phyloP scores from a whole-genome alignment of 2,797 vertebrate species.

The Scleropages formosus region DNA sequence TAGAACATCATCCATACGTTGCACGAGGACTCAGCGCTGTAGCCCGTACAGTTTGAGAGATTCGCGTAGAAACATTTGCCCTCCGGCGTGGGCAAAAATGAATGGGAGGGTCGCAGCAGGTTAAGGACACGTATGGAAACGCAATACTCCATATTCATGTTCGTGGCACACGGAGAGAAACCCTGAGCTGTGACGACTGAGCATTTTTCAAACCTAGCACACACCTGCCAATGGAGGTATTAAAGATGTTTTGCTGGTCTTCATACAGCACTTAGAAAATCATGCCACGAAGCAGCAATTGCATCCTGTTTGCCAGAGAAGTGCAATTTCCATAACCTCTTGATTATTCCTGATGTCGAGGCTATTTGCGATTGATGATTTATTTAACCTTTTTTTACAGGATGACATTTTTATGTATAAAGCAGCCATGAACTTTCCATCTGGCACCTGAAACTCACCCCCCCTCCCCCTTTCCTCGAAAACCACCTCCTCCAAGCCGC shows the following conservation, averaged over 20 bases:
- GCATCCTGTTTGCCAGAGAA: constrained; percentile 58
- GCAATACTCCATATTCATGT: too few species aligned
- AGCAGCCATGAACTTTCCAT: constrained; percentile 60
- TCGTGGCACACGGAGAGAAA: background rate
- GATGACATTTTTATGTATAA: constrained; percentile 69
- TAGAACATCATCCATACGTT: too few species aligned
- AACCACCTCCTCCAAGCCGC: constrained; percentile 35
- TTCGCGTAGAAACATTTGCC: too few species aligned
- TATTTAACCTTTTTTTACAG: constrained; percentile 63
- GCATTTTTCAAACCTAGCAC: too few species aligned
- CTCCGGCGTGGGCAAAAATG: too few species aligned
- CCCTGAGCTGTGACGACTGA: too few species aligned
- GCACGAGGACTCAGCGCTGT: too few species aligned
- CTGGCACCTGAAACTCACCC: constrained; percentile 23
- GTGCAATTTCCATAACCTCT: constrained; percentile 57
- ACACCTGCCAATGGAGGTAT: background rate
- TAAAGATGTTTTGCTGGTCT: too few species aligned
- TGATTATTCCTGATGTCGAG: constrained; percentile 56
- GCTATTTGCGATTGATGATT: constrained; percentile 59
- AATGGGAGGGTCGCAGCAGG: too few species aligned
- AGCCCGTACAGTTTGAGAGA: too few species aligned
- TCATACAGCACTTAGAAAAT: too few species aligned
- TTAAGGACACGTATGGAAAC: too few species aligned
- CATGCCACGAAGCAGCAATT: constrained; percentile 59
- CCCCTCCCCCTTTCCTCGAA: constrained; percentile 23